Percentiles rank a stretch among this genome's conserved stretches.
Evolutionary conservation across 92 coral and sea anemone genomes (phyloP).

Genomic region (Siderastrea siderea): DNA sequence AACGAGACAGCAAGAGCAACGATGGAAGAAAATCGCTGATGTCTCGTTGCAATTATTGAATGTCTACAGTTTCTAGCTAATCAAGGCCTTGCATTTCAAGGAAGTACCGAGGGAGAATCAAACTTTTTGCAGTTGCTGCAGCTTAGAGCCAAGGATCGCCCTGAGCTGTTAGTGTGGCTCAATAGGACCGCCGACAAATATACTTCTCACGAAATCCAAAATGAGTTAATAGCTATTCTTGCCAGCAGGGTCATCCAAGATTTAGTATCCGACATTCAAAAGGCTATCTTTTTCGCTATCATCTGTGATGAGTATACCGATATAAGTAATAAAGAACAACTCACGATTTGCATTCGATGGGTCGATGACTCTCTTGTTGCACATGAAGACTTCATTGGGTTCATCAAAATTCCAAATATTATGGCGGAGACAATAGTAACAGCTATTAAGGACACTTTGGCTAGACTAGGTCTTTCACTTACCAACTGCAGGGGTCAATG

Average conservation of each 20-base stretch:
- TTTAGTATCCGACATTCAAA: conserved; percentile 52
- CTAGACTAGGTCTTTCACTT: no score
- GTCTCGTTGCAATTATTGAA: conserved; percentile 60
- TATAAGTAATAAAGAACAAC: no score
- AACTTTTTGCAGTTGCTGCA: conserved; percentile 51
- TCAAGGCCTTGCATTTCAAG: conserved; percentile 33
- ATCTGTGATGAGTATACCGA: conserved; percentile 1
- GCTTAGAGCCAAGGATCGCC: no score
- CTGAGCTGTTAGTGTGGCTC: no score
- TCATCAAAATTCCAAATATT: no score
- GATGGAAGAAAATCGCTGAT: conserved; percentile 59
- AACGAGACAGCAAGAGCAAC: conserved; percentile 58
- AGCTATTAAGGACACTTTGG: no score
- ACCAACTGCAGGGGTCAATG: no score
- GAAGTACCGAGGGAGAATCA: conserved; percentile 25
- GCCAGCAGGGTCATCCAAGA: conserved; percentile 38
- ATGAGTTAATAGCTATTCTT: conserved; percentile 55
- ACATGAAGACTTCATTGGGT: no score
- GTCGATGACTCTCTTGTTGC: no score
- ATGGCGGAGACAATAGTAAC: no score
- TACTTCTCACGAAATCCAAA: conserved; percentile 54
- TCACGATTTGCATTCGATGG: no score
- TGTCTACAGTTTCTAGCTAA: conserved; percentile 67
- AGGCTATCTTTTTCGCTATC: conserved; percentile 38
- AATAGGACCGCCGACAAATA: conserved; percentile 41